These are phyloP conservation scores for Strix aluco DNA, from an alignment of 2,113 vertebrate genomes.

Conservation along the genomic window DNA sequence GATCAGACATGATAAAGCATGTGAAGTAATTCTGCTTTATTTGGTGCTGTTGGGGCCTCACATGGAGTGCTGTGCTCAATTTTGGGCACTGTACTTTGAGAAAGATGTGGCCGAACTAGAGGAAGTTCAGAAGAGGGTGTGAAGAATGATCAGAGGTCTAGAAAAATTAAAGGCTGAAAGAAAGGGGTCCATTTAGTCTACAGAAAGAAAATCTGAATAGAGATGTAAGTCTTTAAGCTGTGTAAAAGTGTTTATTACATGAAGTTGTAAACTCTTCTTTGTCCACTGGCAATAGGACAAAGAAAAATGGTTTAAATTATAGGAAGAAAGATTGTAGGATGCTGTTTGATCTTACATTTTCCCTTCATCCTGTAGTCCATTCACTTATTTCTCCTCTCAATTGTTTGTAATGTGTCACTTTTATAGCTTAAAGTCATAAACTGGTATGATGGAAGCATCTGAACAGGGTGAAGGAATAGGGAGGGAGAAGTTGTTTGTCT, in stretches of 20 bases:
- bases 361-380: not conserved
- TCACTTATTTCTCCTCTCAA: not conserved
- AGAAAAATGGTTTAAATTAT: not conserved
- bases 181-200: not conserved
- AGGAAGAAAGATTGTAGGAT: not conserved
- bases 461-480: not conserved
- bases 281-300: not conserved
- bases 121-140: not conserved
- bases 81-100: not conserved
- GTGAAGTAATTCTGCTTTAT: not conserved
- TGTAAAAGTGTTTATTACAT: not conserved
- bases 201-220: not conserved
- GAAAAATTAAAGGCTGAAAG: not conserved
- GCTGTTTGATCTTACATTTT: not conserved
- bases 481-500: not conserved
- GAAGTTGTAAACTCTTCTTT: not conserved
- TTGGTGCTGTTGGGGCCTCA: not conserved
- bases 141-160: not conserved
- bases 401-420: not conserved
- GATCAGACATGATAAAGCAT: not conserved
- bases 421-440: not conserved
- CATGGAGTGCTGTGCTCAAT: accelerated
- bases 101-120: not conserved
- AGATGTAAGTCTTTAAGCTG: not conserved
- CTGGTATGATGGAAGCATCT: not conserved